Conservation (phyloP, 2,888 invertebrate genomes). For the Encarsia formosa region DNA sequence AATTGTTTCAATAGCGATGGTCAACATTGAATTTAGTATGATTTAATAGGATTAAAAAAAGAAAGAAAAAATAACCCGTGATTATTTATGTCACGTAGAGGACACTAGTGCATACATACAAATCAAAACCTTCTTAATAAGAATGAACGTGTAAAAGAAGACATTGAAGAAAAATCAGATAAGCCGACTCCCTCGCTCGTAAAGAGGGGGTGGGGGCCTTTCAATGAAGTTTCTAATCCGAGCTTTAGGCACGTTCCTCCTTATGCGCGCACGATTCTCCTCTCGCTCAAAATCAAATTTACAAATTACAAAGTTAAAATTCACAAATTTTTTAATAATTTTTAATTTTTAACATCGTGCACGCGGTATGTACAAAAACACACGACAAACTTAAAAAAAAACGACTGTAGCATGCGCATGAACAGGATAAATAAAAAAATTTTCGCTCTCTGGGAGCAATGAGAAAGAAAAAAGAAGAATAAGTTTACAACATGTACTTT, state of each 20-base stretch:
- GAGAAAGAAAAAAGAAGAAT: too few relatives aligned
- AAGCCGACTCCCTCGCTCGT: conserved; percentile 11
- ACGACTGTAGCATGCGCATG: background rate
- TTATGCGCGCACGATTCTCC: background rate
- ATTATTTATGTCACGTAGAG: background rate
- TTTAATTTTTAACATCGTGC: too few relatives aligned
- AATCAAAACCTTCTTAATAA: conserved; percentile 4
- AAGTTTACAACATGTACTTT: too few relatives aligned
- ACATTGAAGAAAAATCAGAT: conserved; percentile 9
- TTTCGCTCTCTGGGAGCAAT: too few relatives aligned
- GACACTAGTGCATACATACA: background rate
- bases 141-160: conserved; percentile 10
- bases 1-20: background rate
- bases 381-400: background rate
- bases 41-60: conserved; percentile 1
- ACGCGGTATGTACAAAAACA: too few relatives aligned
- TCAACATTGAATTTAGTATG: background rate
- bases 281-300: background rate
- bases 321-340: background rate
- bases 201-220: conserved; percentile 7
- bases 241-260: conserved; percentile 15
- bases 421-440: background rate
- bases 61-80: background rate
- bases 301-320: background rate
- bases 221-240: conserved; percentile 1